Evolutionary conservation across 2,888 invertebrate species (phyloP), one percentile per base, ranked within the genome.

Genomic region (Polymixis lichenea): DNA sequence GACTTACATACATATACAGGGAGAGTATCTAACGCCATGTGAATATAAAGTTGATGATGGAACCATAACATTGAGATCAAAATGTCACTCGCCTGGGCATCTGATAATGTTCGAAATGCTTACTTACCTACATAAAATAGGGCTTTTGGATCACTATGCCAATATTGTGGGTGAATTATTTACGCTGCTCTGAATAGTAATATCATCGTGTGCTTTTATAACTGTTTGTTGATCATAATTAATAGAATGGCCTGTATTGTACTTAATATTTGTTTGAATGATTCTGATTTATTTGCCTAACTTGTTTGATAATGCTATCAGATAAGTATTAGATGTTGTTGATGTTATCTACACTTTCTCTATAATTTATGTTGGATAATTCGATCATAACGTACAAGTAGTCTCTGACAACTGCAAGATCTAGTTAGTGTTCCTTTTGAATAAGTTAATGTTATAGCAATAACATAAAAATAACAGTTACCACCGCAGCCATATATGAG

Each of bases 11-110:
- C 4, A n/a, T 38, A 72, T 32, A 74, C 17, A 64, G 74, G 74
- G 74, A 72, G 56, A 74, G 70, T 72, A 61, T 61, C n/a, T 19
- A 69, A 74, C 66, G 28, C 25, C 22, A 55, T 53, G 11, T 77
- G 86, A 80, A 85, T 86, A 80, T 77, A 77, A 83, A 84, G n/a
- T 55, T 68, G 65, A 72, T 19, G 15, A 69, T 60, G 9, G 62
- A 46, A 58, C 43, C 43, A 77, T 83, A 69, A 77, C 15, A 69
- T 13, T 28, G 5, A 49, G 58, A 6, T 66, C 64, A 67, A 38
- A 80, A 80, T 77, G 77, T 80, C 84, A 80, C 69, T 85, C 75
- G 72, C 75, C 82, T 75, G 78, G 83, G 83, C 86, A 85, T 85
- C 74, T 78, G 53, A 67, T 85, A 82, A 85, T 85, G 86, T 65